Evolutionary conservation across 2,888 invertebrate species (phyloP).

Genomic region (Tuta absoluta): DNA sequence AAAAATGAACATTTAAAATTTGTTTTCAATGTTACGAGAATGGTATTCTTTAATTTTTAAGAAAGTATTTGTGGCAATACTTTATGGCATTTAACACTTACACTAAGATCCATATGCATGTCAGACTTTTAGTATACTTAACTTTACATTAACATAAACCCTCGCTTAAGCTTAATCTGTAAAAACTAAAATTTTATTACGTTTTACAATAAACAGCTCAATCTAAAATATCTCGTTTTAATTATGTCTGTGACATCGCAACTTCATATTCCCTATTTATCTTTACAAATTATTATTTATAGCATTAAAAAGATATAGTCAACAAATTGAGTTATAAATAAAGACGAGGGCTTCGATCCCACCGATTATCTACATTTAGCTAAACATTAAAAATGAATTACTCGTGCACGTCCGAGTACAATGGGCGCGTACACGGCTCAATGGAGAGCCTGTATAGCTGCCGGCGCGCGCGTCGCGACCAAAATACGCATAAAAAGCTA

Average conservation of each 20-base stretch:
- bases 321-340: conserved; percentile 49
- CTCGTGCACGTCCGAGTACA: conserved; percentile 61
- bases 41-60: too few species aligned
- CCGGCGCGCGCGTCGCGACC: conserved; percentile 71
- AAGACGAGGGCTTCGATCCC: conserved; percentile 46
- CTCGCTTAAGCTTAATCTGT: background rate
- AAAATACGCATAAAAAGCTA: conserved; percentile 71
- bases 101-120: too few species aligned
- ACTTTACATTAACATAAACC: background rate
- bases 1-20: too few species aligned
- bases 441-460: conserved; percentile 64
- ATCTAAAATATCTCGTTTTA: conserved; percentile 7
- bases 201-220: conserved; percentile 11
- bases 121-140: background rate
- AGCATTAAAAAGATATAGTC: conserved; percentile 36
- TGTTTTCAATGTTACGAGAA: too few species aligned
- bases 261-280: conserved; percentile 20
- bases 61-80: too few species aligned
- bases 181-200: background rate
- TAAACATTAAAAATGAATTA: conserved; percentile 76
- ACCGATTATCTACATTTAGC: conserved; percentile 67
- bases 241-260: conserved; percentile 21
- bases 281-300: conserved; percentile 26
- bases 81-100: too few species aligned
- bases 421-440: conserved; percentile 67